Evolutionary conservation across 2,888 invertebrate genomes (phyloP), one percentile per base, ranked within the genome.

Genomic region (Metopia argyrocephala): DNA sequence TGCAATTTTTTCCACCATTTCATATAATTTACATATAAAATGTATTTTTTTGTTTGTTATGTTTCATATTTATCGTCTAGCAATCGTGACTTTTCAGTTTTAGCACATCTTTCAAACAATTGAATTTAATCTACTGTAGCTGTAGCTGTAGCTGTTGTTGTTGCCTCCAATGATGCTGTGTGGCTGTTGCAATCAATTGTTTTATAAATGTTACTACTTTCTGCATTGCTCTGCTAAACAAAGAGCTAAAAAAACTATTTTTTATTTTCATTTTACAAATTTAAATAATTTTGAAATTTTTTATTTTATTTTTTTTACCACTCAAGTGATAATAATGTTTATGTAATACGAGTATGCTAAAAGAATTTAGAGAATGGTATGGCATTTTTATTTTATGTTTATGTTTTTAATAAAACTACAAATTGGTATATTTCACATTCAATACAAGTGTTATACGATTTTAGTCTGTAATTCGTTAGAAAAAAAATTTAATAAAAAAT

Each of bases 31-130:
- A 71, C 74, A 78, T 78, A 75, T 75, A 78, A 82, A 78, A 74
- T 75, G 74, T 75, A 64, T 82, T n/a, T n/a, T n/a, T n/a, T n/a
- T n/a, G n/a, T n/a, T n/a, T n/a, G n/a, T n/a, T n/a, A n/a, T n/a
- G n/a, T n/a, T 75, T 50, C 65, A 75, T 66, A 75, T 78, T 78
- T 78, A 75, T 70, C 75, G 75, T 82, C 66, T 61, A 73, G 78
- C 71, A 82, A 78, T 75, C 82, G 78, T 78, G 82, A 82, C 78
- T 78, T 78, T 75, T 68, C 27, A 71, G 82, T 78, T 81, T n/a
- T 79, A 70, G 68, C 78, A 75, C 82, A 78, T 74, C 68, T 64
- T 68, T 50, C 62, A 76, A 69, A 76, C 69, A 74, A 68, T 78
- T 62, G 73, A 62, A 73, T 61, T 57, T 18, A 59, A 65, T 66